Evolutionary conservation across 1,140 invertebrate species (phyloP), one percentile per base, ranked within the genome.

Genomic region (Lerema accius): DNA sequence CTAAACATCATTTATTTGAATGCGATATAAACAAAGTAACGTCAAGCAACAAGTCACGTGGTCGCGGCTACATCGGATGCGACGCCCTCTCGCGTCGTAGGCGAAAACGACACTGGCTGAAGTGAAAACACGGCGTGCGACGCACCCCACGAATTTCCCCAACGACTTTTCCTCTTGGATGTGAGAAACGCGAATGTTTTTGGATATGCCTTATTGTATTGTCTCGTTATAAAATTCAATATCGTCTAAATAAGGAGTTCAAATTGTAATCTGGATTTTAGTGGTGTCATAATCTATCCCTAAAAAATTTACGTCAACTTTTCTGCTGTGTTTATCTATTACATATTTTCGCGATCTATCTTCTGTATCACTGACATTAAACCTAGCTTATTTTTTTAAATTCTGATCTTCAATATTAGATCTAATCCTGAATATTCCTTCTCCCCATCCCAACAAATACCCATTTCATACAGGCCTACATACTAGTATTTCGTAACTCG

Each of bases 141-240:
- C 83, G 82, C 85, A 75, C 87, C 86, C 86, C 73, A 82, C 83
- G 75, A 86, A 82, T 85, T 90, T 88, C 84, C 81, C 78, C 78
- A 78, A 80, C 85, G 84, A 86, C 76, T 88, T 87, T 87, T 84
- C 82, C 73, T 76, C 76, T 71, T 63, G 67, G 78, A 87, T 80
- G 82, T 82, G 56, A 49, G 78, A 84, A 86, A 59, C 45, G 28
- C 58, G 45, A 49, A 61, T 66, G 64, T 61, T 64, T 71, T 69
- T 84, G 82, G 83, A 86, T 78, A 45, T 65, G 81, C 55, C 35
- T 49, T 28, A 32, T 68, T 53, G 64, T 23, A 45, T 32, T 23
- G 35, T 14, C 0, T 14, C 0, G 13, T 11, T 11, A 13, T 50
- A 23, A 5, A 17, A 28, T n/a, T 23, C 19, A 23, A n/a, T n/a